Percentiles rank a stretch among this genome's conserved stretches.
Evolutionary conservation across 1,140 invertebrate species (phyloP).

Genomic region (Telenomus remus): DNA sequence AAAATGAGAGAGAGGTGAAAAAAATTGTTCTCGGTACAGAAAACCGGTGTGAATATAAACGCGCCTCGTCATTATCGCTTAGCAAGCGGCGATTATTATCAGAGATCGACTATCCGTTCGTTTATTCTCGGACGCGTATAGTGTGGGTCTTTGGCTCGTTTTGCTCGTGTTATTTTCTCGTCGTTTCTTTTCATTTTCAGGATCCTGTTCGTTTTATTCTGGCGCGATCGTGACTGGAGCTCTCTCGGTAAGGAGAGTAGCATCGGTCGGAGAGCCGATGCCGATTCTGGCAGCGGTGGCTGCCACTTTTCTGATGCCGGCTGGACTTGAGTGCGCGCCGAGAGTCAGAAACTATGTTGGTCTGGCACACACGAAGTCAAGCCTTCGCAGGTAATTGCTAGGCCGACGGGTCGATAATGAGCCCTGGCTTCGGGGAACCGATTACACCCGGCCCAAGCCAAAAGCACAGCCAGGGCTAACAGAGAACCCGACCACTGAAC

Average conservation of each 20-base stretch:
- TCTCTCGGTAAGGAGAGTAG: conserved; percentile 41
- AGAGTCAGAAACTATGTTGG: conserved; percentile 58
- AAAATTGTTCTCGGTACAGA: conserved; percentile 51
- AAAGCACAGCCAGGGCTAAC: conserved; percentile 66
- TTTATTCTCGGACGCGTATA: conserved; percentile 36
- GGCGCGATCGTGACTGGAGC: conserved; percentile 39
- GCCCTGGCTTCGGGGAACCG: conserved; percentile 75
- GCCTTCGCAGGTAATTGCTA: conserved; percentile 75
- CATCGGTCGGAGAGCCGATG: conserved; percentile 28
- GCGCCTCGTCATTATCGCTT: conserved; percentile 54
- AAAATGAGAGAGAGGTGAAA: conserved; percentile 39
- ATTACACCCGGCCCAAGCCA: conserved; percentile 74
- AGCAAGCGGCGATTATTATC: conserved; percentile 47
- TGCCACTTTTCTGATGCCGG: conserved; percentile 48
- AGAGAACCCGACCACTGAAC: conserved; percentile 16
- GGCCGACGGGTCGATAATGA: conserved; percentile 77
- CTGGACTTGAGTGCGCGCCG: conserved; percentile 33
- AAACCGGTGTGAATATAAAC: conserved; percentile 56
- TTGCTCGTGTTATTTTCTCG: conserved; percentile 9
- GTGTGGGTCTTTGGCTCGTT: conserved; percentile 4
- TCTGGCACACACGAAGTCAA: conserved; percentile 60
- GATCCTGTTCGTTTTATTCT: conserved; percentile 29
- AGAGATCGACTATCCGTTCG: conserved; percentile 47
- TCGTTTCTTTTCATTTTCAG: conserved; percentile 20
- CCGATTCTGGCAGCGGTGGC: conserved; percentile 45